Percentiles rank a stretch among this genome's conserved stretches.
Evolutionary conservation across 2,888 invertebrate species (phyloP).

Genomic region (Drosophila acutilabella): DNA sequence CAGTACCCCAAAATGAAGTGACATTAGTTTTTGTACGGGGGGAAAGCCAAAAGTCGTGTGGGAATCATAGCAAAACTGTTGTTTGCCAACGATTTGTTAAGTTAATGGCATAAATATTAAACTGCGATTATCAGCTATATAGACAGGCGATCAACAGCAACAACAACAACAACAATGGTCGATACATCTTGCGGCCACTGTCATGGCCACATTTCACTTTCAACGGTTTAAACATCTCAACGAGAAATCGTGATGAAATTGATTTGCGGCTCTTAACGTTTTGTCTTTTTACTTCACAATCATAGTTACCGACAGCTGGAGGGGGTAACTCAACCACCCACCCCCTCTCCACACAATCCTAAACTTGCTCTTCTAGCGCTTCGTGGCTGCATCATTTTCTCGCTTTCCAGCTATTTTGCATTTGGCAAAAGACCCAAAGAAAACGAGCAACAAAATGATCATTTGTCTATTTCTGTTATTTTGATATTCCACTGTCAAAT

Average conservation of each 20-base stretch:
- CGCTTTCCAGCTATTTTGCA: constrained; percentile 76
- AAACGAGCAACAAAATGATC: constrained; percentile 46
- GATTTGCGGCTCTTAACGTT: constrained; percentile 72
- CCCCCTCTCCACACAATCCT: background rate
- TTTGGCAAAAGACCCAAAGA: constrained; percentile 38
- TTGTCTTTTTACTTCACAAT: constrained; percentile 55
- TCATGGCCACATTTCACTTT: constrained; percentile 79
- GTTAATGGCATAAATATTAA: constrained; percentile 76
- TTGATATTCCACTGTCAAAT: constrained; percentile 76
- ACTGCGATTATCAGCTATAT: constrained; percentile 65
- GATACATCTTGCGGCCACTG: constrained; percentile 56
- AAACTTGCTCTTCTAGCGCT: background rate
- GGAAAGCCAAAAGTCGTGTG: constrained; percentile 26
- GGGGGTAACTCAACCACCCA: constrained; percentile 13
- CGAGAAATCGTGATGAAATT: constrained; percentile 82
- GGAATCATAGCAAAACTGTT: constrained; percentile 27
- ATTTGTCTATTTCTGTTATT: constrained; percentile 64
- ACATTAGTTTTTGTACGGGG: background rate
- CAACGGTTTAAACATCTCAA: constrained; percentile 70
- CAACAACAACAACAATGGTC: constrained; percentile 27
- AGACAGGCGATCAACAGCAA: constrained; percentile 32
- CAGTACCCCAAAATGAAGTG: background rate
- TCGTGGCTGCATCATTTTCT: constrained; percentile 63
- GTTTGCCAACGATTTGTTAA: constrained; percentile 63
- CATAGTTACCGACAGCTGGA: constrained; percentile 62